Percentiles rank a stretch among this genome's conserved stretches.
phyloP scores from a whole-genome alignment of 2,888 invertebrate species.

The Drosophila sordidula region DNA sequence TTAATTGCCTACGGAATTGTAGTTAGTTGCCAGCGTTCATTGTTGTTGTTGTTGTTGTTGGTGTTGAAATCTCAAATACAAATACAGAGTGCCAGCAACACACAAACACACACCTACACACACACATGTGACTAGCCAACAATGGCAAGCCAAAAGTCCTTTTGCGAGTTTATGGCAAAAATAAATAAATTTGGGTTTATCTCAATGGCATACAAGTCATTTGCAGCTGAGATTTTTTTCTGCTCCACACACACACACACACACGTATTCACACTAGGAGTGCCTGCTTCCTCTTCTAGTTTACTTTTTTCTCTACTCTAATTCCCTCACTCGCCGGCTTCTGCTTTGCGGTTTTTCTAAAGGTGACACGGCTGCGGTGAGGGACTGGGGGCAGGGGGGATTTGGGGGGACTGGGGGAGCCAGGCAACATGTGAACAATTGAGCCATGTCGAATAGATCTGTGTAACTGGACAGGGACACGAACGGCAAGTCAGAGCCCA shows the following conservation, averaged over 20 bases:
- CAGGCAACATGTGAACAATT: constrained; percentile 57
- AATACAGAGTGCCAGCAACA: constrained; percentile 60
- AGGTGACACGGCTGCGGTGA: constrained; percentile 29
- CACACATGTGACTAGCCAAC: constrained; percentile 36
- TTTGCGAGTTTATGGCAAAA: constrained; percentile 78
- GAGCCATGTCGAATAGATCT: constrained; percentile 54
- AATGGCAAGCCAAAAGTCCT: constrained; percentile 75
- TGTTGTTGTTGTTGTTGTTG: constrained; percentile 49
- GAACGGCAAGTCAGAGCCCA: constrained; percentile 12
- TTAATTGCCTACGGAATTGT: constrained; percentile 80
- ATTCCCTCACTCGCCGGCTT: constrained; percentile 6
- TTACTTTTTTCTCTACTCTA: background rate
- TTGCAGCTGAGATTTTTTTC: constrained; percentile 78
- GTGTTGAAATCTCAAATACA: constrained; percentile 74
- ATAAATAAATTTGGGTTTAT: constrained; percentile 80
- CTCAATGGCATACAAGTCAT: constrained; percentile 80
- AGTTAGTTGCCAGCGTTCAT: constrained; percentile 72
- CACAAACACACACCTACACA: constrained; percentile 22
- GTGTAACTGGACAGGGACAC: constrained; percentile 58
- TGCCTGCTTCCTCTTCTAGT: background rate
- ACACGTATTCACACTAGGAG: no score
- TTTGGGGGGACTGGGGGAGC: no score
- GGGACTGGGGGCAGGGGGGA: no score
- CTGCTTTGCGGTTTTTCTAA: constrained; percentile 22
- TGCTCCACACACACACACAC: constrained; percentile 14